Evolutionary conservation across 2,888 invertebrate genomes (phyloP).

Genomic region (Dynastes grantii): DNA sequence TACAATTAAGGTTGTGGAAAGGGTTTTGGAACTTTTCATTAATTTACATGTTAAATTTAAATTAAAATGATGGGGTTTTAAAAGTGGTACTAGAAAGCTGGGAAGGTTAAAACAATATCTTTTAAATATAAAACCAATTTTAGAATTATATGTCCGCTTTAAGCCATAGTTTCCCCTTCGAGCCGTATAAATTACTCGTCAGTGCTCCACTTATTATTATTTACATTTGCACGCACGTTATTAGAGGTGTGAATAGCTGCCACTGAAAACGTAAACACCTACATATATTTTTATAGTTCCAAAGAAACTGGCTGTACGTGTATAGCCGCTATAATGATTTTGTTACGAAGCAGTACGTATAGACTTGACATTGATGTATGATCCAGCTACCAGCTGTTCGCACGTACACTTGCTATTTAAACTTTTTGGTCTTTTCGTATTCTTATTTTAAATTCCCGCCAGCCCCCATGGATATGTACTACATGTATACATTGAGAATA

Average conservation of each 20-base stretch:
- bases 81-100: no score
- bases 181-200: conserved; percentile 9
- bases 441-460: conserved; percentile 21
- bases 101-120: neutral
- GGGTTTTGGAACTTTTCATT: no score
- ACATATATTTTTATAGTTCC: conserved; percentile 13
- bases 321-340: conserved; percentile 12
- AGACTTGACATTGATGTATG: conserved; percentile 29
- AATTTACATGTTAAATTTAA: no score
- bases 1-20: no score
- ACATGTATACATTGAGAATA: neutral
- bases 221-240: conserved; percentile 12
- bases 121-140: neutral
- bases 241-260: conserved; percentile 13
- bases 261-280: neutral
- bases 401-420: conserved; percentile 30
- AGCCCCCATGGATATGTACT: neutral
- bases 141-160: neutral
- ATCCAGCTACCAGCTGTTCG: conserved; percentile 17
- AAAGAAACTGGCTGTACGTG: conserved; percentile 4
- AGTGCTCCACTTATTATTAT: conserved; percentile 20
- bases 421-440: conserved; percentile 21
- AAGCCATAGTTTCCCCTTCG: neutral
- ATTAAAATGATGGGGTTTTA: no score
- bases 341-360: conserved; percentile 3